These are phyloP conservation scores for Phortica variegata DNA, from an alignment of 1,140 invertebrate genomes.

Conservation along the genomic window DNA sequence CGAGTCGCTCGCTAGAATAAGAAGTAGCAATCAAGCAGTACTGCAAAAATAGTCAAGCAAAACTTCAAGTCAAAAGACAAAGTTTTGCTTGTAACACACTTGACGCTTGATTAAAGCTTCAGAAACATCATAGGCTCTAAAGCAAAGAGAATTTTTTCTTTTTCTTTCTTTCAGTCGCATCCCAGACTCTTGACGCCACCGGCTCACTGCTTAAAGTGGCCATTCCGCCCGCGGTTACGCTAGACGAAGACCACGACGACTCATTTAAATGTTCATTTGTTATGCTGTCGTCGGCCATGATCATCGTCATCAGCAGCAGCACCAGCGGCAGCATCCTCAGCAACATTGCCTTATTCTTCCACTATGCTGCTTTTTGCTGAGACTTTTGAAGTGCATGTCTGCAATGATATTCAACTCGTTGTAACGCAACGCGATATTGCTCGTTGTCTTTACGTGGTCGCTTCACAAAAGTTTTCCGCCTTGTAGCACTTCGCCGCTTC, in stretches of 20 bases:
- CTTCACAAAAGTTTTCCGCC: too few relatives aligned
- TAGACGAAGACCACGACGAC: slow-evolving; percentile 33
- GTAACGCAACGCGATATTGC: too few relatives aligned
- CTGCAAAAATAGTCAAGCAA: background rate
- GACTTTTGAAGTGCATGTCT: background rate
- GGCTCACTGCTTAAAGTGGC: background rate
- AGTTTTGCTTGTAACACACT: slow-evolving; percentile 13
- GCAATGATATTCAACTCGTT: too few relatives aligned
- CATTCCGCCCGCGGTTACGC: background rate
- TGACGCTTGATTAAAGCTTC: slow-evolving; percentile 46
- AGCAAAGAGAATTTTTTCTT: too few relatives aligned
- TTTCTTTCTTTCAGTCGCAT: background rate
- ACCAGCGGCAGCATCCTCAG: background rate
- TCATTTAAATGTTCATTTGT: slow-evolving; percentile 49
- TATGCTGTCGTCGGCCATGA: slow-evolving; percentile 2
- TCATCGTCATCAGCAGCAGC: background rate
- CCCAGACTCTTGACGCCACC: background rate
- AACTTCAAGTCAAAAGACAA: background rate
- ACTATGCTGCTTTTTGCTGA: background rate
- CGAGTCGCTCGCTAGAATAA: slow-evolving; percentile 44
- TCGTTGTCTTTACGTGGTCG: too few relatives aligned
- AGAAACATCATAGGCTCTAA: too few relatives aligned
- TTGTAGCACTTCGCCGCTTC: too few relatives aligned
- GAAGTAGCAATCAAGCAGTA: slow-evolving; percentile 21
- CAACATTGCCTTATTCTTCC: background rate